Percentiles rank a stretch among this genome's conserved stretches.
phyloP scores from a whole-genome alignment of 2,113 vertebrate species.

The Spea bombifrons region DNA sequence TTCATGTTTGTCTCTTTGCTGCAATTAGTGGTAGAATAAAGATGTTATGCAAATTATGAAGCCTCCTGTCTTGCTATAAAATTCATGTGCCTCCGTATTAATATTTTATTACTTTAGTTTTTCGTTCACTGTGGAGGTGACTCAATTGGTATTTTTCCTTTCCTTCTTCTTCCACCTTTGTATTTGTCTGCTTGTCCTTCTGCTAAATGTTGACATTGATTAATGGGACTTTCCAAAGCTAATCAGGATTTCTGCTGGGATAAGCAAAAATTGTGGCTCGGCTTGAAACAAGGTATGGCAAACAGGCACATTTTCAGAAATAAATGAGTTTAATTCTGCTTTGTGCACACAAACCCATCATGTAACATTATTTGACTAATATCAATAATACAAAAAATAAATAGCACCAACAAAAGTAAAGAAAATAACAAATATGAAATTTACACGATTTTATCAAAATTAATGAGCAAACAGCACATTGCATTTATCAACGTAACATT shows the following conservation, averaged over 20 bases:
- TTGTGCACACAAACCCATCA: too few species aligned
- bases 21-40: too few species aligned
- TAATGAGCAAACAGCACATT: background rate
- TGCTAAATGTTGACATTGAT: conserved; percentile 42
- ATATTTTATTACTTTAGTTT: conserved; percentile 35
- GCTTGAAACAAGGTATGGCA: conserved; percentile 24
- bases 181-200: conserved; percentile 39
- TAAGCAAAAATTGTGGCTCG: conserved; percentile 44
- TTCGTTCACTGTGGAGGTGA: conserved; percentile 27
- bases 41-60: too few species aligned
- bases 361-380: background rate
- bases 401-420: background rate
- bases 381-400: background rate
- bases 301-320: conserved; percentile 25
- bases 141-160: conserved; percentile 24
- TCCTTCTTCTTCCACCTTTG: conserved; percentile 24
- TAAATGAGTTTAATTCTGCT: background rate
- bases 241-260: conserved; percentile 34
- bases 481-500: too few species aligned
- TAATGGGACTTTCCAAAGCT: conserved; percentile 40
- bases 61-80: too few species aligned
- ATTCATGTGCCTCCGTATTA: background rate
- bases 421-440: background rate
- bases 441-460: too few species aligned
- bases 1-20: too few species aligned